phyloP scores from a whole-genome alignment of 2,797 vertebrate genomes.

The Chanos chanos region DNA sequence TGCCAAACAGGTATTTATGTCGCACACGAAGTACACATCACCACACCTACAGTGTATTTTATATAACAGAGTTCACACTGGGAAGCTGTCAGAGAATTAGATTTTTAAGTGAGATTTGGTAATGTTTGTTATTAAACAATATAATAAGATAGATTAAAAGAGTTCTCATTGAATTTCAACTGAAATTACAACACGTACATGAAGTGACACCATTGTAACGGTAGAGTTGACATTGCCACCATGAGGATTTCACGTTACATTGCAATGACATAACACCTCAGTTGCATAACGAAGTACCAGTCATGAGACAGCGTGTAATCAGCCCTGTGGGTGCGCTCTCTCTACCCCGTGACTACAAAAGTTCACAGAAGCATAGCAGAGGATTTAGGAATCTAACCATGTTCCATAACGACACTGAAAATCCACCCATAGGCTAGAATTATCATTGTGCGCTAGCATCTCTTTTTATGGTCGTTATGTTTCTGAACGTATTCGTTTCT shows the following conservation, averaged over 20 bases:
- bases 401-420: neutral
- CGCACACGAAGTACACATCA: too few relatives aligned
- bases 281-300: slow-evolving; percentile 15
- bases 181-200: too few relatives aligned
- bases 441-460: slow-evolving; percentile 9
- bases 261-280: slow-evolving; percentile 14
- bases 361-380: neutral
- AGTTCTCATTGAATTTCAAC: neutral
- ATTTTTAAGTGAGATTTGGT: too few relatives aligned
- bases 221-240: neutral
- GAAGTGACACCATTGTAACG: too few relatives aligned
- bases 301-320: slow-evolving; percentile 12
- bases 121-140: neutral
- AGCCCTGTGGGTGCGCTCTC: neutral
- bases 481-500: neutral
- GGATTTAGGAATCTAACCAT: neutral
- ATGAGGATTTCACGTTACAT: neutral
- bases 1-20: too few relatives aligned
- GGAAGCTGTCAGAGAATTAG: too few relatives aligned
- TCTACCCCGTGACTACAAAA: slow-evolving; percentile 18
- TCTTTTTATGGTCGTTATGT: neutral
- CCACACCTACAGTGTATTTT: too few relatives aligned
- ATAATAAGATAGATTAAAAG: neutral
- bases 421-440: neutral
- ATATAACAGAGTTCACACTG: too few relatives aligned